A percentile compares a stretch with the other conserved stretches of the same genome.
phyloP scores from a whole-genome alignment of 2,113 vertebrate genomes.

The Saccopteryx bilineata region DNA sequence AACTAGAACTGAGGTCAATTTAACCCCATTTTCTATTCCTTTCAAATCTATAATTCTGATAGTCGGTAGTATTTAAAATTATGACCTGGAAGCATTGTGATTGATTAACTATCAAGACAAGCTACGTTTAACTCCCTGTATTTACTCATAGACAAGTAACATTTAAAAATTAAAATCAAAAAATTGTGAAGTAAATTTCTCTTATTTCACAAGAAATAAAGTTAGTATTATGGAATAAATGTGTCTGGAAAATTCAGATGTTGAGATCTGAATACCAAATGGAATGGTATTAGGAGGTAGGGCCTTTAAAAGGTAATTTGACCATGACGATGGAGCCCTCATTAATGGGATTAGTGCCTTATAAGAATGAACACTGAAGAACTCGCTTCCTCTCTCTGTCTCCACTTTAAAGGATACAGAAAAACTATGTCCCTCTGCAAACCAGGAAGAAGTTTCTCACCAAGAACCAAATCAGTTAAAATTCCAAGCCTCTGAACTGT shows the following conservation, averaged over 20 bases:
- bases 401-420: not conserved
- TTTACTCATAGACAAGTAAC: not conserved
- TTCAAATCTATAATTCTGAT: constrained; percentile 10
- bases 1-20: not conserved
- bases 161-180: constrained; percentile 23
- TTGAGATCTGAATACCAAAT: not conserved
- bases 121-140: not conserved
- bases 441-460: not conserved
- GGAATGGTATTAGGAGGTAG: not conserved
- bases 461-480: not conserved
- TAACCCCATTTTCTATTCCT: not conserved
- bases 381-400: not conserved
- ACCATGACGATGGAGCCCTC: not conserved
- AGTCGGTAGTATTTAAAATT: not conserved
- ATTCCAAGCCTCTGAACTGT: not conserved
- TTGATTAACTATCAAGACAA: not conserved
- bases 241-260: not conserved
- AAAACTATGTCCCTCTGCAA: not conserved
- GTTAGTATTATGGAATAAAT: not conserved
- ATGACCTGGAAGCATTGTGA: not conserved
- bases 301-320: not conserved
- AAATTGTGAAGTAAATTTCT: not conserved
- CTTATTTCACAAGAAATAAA: not conserved
- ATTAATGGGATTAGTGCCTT: not conserved
- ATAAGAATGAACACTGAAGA: not conserved